These are phyloP conservation scores for Cacatua alba DNA, from an alignment of 2,113 vertebrate genomes.

Conservation along the genomic window DNA sequence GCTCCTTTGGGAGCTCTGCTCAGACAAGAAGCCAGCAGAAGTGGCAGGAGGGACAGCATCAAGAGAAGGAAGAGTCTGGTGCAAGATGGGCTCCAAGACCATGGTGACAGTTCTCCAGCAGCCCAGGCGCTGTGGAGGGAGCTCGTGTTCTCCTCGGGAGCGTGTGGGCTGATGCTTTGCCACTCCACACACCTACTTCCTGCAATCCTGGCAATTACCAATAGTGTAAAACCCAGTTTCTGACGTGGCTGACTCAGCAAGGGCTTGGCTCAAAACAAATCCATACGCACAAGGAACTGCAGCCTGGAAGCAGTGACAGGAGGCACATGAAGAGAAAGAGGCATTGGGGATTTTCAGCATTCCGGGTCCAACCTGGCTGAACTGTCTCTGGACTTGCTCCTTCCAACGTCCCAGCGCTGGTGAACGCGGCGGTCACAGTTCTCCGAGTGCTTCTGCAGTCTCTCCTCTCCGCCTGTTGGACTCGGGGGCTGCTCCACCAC, in stretches of 20 bases:
- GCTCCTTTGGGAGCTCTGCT: background rate
- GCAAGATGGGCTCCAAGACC: background rate
- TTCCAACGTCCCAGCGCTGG: background rate
- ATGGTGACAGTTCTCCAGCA: background rate
- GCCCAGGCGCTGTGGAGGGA: background rate
- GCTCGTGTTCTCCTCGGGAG: background rate
- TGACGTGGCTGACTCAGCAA: constrained; percentile 79
- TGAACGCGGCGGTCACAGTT: background rate
- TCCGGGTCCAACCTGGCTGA: background rate
- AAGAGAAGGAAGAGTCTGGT: background rate
- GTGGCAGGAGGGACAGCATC: background rate
- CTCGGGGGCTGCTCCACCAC: background rate
- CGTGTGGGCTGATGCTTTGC: constrained; percentile 57
- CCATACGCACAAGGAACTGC: constrained; percentile 40
- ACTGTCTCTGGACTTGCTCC: background rate
- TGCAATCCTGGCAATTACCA: constrained; percentile 74
- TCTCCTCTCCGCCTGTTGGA: rapidly evolving
- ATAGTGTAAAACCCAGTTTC: constrained; percentile 63
- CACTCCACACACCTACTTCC: constrained; percentile 59
- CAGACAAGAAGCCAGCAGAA: background rate
- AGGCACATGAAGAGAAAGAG: background rate
- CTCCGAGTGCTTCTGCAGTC: background rate
- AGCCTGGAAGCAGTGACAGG: constrained; percentile 8
- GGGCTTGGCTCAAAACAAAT: constrained; percentile 75
- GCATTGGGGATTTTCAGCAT: background rate